A percentile compares a stretch with the other conserved stretches of the same genome.
Conservation (phyloP, 1,140 invertebrate genomes). For the Drosophila quadrilineata region DNA sequence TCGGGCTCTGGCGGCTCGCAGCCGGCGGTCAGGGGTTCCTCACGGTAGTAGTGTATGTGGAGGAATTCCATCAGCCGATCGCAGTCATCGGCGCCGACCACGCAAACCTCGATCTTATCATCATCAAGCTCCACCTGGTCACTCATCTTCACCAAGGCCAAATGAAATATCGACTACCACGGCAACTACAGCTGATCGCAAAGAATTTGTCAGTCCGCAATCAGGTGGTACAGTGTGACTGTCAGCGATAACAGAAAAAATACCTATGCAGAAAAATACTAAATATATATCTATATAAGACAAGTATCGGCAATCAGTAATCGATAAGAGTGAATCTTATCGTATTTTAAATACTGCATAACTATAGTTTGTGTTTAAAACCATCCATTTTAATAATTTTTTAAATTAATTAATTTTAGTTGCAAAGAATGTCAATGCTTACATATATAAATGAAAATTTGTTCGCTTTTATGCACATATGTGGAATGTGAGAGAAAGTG, state of each 20-base stretch:
- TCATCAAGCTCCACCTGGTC: background rate
- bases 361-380: too few species aligned
- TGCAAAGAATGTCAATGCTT: too few species aligned
- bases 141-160: too few species aligned
- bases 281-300: too few species aligned
- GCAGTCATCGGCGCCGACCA: conserved; percentile 11
- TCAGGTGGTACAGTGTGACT: background rate
- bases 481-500: background rate
- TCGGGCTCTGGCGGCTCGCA: conserved; percentile 41
- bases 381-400: too few species aligned
- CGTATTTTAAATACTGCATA: too few species aligned
- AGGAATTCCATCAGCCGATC: conserved; percentile 43
- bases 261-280: background rate
- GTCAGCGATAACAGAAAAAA: background rate
- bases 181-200: background rate
- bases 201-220: too few species aligned
- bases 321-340: too few species aligned
- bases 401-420: too few species aligned
- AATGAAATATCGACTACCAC: background rate
- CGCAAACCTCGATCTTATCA: conserved; percentile 19
- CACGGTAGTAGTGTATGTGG: conserved; percentile 50
- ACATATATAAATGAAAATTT: too few species aligned
- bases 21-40: conserved; percentile 56
- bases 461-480: too few species aligned
- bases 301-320: too few species aligned